phyloP scores from a whole-genome alignment of 2,113 vertebrate genomes.

The Vanacampus margaritifer region DNA sequence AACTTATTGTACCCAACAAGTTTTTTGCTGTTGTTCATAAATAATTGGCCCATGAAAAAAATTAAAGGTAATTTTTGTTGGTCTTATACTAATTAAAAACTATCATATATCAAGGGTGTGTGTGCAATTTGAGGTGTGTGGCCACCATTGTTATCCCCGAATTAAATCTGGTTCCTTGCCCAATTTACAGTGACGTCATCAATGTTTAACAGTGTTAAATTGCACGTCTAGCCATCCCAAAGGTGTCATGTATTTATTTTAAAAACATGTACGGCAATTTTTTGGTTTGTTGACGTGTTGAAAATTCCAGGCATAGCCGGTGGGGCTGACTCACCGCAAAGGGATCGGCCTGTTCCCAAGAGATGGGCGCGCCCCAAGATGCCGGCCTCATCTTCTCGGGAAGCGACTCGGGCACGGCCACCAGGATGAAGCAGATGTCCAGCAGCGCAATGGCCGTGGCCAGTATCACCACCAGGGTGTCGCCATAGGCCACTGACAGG shows the following conservation, averaged over 20 bases:
- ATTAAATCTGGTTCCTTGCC: too few species aligned
- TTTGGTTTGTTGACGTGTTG: neutral
- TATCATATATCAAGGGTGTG: too few species aligned
- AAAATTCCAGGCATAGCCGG: neutral
- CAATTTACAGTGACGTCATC: too few species aligned
- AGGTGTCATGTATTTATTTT: neutral
- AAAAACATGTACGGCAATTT: neutral
- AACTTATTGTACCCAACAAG: too few species aligned
- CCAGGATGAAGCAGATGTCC: slow-evolving; percentile 88
- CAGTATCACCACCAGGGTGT: slow-evolving; percentile 84
- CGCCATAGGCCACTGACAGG: slow-evolving; percentile 80
- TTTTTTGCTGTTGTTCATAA: too few species aligned
- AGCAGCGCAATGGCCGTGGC: slow-evolving; percentile 85
- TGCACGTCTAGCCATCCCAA: neutral
- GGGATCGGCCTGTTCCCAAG: slow-evolving; percentile 88
- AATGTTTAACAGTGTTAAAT: too few species aligned
- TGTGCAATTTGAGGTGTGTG: too few species aligned
- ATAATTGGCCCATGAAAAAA: too few species aligned
- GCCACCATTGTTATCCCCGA: too few species aligned
- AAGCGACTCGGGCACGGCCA: slow-evolving; percentile 86
- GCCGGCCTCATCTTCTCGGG: slow-evolving; percentile 90
- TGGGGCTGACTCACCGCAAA: slow-evolving; percentile 77
- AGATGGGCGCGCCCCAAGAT: slow-evolving; percentile 88
- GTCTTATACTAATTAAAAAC: too few species aligned
- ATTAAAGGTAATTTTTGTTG: too few species aligned